Conservation (phyloP, 2,888 invertebrate species). For the Lordiphosa fenestrarum region DNA sequence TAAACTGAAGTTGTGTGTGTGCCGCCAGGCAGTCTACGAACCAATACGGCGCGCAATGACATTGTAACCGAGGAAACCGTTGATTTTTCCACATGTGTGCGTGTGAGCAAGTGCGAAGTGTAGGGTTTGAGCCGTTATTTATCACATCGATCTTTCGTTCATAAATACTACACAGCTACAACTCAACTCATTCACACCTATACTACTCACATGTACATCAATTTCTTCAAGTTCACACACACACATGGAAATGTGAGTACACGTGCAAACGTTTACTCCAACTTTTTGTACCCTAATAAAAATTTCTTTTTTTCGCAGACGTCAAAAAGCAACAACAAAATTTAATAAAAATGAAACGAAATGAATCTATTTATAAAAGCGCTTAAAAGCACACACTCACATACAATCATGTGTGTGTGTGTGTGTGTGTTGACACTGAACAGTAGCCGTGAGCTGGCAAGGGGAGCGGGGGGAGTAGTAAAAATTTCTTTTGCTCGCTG, state of each 20-base stretch:
- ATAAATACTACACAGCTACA: slow-evolving; percentile 44
- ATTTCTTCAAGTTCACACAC: slow-evolving; percentile 22
- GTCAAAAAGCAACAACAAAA: slow-evolving; percentile 64
- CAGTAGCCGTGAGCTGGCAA: slow-evolving; percentile 23
- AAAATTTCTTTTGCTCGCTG: slow-evolving; percentile 45
- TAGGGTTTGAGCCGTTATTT: slow-evolving; percentile 30
- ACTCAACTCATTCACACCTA: slow-evolving; percentile 41
- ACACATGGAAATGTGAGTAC: slow-evolving; percentile 19
- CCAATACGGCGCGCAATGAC: slow-evolving; percentile 59
- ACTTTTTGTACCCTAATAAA: slow-evolving; percentile 17
- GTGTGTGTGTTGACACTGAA: slow-evolving; percentile 35
- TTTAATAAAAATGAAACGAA: slow-evolving; percentile 56
- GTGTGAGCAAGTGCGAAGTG: slow-evolving; percentile 9
- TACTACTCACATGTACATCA: slow-evolving; percentile 10
- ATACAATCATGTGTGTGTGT: slow-evolving; percentile 28
- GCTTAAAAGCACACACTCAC: slow-evolving; percentile 59
- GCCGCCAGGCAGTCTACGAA: slow-evolving; percentile 68
- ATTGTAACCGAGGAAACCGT: slow-evolving; percentile 65
- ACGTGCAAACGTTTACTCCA: slow-evolving; percentile 21
- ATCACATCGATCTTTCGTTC: slow-evolving; percentile 61
- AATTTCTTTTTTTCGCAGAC: slow-evolving; percentile 43
- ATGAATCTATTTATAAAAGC: slow-evolving; percentile 77
- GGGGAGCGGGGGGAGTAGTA: slow-evolving; percentile 50
- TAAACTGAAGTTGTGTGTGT: slow-evolving; percentile 47
- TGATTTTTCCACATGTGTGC: slow-evolving; percentile 25